These are phyloP conservation scores for Thryonomys swinderianus DNA, from an alignment of 2,113 vertebrate species.

Conservation along the genomic window DNA sequence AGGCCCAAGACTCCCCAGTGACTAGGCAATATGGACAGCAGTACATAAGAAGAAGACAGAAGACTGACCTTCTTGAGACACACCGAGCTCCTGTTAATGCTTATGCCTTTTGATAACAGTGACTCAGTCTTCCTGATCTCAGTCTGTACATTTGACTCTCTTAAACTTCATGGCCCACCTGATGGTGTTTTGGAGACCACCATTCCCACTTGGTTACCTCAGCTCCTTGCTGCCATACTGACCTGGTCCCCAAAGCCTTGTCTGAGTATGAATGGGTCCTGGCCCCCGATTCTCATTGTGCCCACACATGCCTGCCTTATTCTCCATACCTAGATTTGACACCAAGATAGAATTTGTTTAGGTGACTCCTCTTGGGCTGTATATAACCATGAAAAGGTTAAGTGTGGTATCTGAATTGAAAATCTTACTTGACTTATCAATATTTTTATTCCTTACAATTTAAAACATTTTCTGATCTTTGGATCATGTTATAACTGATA, in stretches of 20 bases:
- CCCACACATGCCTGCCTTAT: background rate
- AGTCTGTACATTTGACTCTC: background rate
- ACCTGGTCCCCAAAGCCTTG: background rate
- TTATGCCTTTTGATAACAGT: background rate
- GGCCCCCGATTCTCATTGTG: background rate
- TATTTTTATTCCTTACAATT: slow-evolving; percentile 11
- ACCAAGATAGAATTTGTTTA: background rate
- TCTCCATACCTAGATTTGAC: background rate
- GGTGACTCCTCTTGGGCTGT: background rate
- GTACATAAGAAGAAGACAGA: background rate
- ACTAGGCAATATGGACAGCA: background rate
- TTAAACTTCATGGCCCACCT: slow-evolving; percentile 9
- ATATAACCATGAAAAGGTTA: background rate
- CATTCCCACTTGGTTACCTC: background rate
- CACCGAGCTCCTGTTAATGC: background rate
- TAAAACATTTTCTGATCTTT: slow-evolving; percentile 44
- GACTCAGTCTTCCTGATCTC: background rate
- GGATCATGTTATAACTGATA: slow-evolving; percentile 14
- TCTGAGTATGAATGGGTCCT: background rate
- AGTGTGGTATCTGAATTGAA: background rate
- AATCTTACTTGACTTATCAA: background rate
- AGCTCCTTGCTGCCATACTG: background rate
- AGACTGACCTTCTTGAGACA: background rate
- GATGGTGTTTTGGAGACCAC: background rate
- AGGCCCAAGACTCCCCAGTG: background rate